Percentiles rank a stretch among this genome's conserved stretches.
These are phyloP conservation scores for Shinisaurus crocodilurus DNA, from an alignment of 2,113 vertebrate species.

Conservation along the genomic window DNA sequence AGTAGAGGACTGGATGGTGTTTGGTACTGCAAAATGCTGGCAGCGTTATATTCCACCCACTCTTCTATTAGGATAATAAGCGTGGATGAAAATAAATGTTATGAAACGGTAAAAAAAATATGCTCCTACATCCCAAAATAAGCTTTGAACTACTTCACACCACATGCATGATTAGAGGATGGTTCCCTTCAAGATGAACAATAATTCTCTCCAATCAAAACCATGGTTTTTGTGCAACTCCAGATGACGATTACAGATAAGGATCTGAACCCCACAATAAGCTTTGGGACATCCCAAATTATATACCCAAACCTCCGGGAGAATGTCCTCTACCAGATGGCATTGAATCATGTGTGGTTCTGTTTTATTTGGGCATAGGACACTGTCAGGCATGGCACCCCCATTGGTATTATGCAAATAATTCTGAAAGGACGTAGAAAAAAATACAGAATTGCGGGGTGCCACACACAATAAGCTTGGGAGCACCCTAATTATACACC, in stretches of 20 bases:
- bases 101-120: not conserved
- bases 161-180: not conserved
- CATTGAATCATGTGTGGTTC: not conserved
- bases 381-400: no score
- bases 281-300: not conserved
- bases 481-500: no score
- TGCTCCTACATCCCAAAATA: no score
- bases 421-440: no score
- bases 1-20: not conserved
- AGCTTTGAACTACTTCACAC: not conserved
- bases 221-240: not conserved
- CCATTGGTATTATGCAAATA: no score
- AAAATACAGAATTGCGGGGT: no score
- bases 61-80: not conserved
- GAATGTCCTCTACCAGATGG: not conserved
- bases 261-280: not conserved
- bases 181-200: not conserved
- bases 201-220: not conserved
- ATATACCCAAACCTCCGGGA: not conserved
- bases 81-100: slow-evolving; percentile 6
- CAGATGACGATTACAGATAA: not conserved
- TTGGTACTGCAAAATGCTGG: not conserved
- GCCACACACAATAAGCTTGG: no score
- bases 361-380: no score
- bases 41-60: not conserved